A percentile compares a stretch with the other conserved stretches of the same genome.
Evolutionary conservation across 2,888 invertebrate species (phyloP).

Genomic region (Oxycera nigricornis): DNA sequence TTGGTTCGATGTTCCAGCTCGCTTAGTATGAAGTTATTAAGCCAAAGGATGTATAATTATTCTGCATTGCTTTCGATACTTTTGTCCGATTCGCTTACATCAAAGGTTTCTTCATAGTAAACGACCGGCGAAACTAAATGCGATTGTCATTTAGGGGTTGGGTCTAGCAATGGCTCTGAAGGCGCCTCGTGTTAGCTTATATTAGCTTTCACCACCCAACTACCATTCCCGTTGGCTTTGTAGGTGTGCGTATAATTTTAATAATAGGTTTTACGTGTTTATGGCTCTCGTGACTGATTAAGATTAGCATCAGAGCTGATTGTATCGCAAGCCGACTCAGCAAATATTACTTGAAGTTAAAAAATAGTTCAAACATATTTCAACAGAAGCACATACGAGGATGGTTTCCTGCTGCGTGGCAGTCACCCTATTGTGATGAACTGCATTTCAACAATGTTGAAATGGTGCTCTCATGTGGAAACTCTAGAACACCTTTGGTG

Average conservation of each 20-base stretch:
- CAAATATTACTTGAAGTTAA: slow-evolving; percentile 37
- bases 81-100: too few relatives aligned
- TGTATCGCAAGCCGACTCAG: slow-evolving; percentile 39
- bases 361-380: slow-evolving; percentile 28
- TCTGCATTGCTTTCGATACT: too few relatives aligned
- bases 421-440: too few relatives aligned
- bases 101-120: too few relatives aligned
- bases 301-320: slow-evolving; percentile 44
- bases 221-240: background rate
- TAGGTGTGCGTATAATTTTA: slow-evolving; percentile 47
- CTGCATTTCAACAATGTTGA: too few relatives aligned
- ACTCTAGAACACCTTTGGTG: too few relatives aligned
- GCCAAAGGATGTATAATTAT: too few relatives aligned
- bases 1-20: background rate
- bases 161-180: too few relatives aligned
- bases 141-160: slow-evolving; percentile 16
- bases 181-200: too few relatives aligned
- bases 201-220: slow-evolving; percentile 3
- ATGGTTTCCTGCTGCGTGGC: background rate
- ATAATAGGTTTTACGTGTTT: slow-evolving; percentile 48
- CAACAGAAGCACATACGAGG: slow-evolving; percentile 3
- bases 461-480: too few relatives aligned
- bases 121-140: slow-evolving; percentile 8
- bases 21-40: too few relatives aligned
- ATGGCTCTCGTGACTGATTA: slow-evolving; percentile 47